These are phyloP conservation scores for Staurois parvus DNA, from an alignment of 2,797 vertebrate genomes.

Conservation along the genomic window DNA sequence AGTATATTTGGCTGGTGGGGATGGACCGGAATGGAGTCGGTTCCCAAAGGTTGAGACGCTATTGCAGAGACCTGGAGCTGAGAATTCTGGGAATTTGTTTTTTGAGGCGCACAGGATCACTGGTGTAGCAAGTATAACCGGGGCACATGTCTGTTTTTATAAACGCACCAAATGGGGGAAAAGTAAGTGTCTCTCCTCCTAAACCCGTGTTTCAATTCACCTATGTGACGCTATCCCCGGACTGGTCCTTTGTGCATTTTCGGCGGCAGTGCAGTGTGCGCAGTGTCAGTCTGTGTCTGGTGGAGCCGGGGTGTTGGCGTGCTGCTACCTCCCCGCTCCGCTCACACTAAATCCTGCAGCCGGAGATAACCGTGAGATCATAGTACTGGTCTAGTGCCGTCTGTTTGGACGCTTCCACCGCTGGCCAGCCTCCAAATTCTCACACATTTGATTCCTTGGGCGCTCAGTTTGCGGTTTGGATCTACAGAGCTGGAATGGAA, in stretches of 20 bases:
- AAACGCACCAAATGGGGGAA: too few species aligned
- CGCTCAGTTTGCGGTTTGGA: not conserved
- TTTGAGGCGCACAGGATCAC: too few species aligned
- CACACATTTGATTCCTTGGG: conserved; percentile 64
- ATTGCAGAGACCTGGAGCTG: too few species aligned
- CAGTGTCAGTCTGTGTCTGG: conserved; percentile 84
- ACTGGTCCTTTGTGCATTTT: not conserved
- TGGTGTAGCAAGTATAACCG: too few species aligned
- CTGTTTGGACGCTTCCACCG: conserved; percentile 75
- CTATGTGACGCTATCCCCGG: too few species aligned
- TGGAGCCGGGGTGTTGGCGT: conserved; percentile 79
- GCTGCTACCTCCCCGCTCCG: conserved; percentile 75
- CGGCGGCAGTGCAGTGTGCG: conserved; percentile 83
- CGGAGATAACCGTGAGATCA: conserved; percentile 88
- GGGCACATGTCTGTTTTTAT: too few species aligned
- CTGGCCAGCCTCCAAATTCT: conserved; percentile 81
- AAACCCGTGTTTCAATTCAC: not conserved
- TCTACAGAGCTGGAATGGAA: too few species aligned
- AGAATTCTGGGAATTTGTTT: too few species aligned
- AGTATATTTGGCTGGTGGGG: too few species aligned
- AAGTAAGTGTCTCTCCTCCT: not conserved
- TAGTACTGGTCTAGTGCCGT: conserved; percentile 95
- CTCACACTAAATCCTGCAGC: conserved; percentile 85
- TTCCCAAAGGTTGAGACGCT: too few species aligned
- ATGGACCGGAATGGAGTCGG: too few species aligned